These are phyloP conservation scores for Hyla sarda DNA, from an alignment of 2,113 vertebrate species.

Conservation along the genomic window DNA sequence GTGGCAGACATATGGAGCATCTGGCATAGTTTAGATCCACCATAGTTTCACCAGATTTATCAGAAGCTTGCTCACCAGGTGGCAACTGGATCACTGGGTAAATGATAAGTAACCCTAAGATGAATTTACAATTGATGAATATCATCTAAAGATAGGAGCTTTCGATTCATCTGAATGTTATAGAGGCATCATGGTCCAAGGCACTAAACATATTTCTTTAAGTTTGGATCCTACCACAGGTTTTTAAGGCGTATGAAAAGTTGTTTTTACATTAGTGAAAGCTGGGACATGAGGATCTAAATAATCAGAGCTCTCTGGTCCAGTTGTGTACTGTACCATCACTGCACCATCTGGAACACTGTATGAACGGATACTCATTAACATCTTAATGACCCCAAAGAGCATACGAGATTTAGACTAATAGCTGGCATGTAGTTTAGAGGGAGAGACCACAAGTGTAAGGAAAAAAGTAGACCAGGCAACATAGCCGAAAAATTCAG, in stretches of 20 bases:
- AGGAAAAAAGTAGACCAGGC: background rate
- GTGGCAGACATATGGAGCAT: too few relatives aligned
- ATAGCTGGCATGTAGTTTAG: background rate
- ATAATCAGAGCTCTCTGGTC: background rate
- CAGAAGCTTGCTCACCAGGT: too few relatives aligned
- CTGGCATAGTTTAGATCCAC: too few relatives aligned
- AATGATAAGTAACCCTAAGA: background rate
- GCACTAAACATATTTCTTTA: background rate
- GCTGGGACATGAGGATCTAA: background rate
- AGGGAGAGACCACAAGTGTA: background rate
- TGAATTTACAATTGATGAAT: background rate
- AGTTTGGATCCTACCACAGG: background rate
- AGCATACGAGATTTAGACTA: background rate
- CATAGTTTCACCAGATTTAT: too few relatives aligned
- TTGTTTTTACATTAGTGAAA: background rate
- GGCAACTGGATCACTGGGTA: too few relatives aligned
- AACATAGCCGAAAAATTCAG: background rate
- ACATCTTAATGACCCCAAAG: constrained; percentile 3
- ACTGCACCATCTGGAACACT: background rate
- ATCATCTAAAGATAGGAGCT: background rate
- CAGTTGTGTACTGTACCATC: background rate
- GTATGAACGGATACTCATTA: background rate
- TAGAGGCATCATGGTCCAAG: background rate
- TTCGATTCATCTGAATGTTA: background rate
- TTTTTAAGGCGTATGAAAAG: background rate